Base-by-base conservation (phyloP, 2,113 vertebrate species). In the Pelobates fuscus region DNA sequence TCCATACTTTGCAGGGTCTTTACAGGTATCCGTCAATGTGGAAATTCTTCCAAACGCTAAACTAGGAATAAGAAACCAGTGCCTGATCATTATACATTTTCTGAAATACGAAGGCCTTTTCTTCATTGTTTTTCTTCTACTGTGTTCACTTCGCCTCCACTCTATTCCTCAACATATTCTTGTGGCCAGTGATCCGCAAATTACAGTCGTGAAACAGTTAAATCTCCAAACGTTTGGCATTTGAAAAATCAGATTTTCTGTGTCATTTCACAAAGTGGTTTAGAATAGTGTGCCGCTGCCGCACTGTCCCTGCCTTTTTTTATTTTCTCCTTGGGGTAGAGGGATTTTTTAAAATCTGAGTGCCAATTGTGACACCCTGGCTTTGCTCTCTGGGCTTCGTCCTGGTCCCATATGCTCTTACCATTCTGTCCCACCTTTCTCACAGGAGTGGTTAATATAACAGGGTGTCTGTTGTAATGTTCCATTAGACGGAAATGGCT, bases 331-430 rank as follows among this genome's bases (percentile, higher is more conserved):
- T 64, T 54, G 24, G 17, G 23, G 55, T 17, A 54, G 46, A 8
- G 8, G 67, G 54, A 8, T 46, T 54, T 68, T 68, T 52, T 37
- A 27, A 6, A 1, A 57, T 27, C 17, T 5, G 27, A 60, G 25
- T 77, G 55, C 73, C 73, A 77, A 52, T 61, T 77, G 26, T 77
- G 73, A 77, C 73, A 68, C 73, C 73, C 64, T 77, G 73, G 73
- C 73, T 27, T 52, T 37, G 72, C 64, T 76, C 23, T 27, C 55
- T 49, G 55, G 55, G 66, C 26, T 58, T 59, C 29, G 58, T 54
- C 24, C 64, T 67, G 67, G 65, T 68, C 73, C 65, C 65, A 60
- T 77, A 68, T 77, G 73, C 52, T 77, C 41, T 77, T 77, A 44
- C 54, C 65, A 68, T 77, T 77, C 57, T 61, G 64, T 77, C 57